Conservation (phyloP, 2,113 vertebrate species). For the Hippocampus mohnikei region DNA sequence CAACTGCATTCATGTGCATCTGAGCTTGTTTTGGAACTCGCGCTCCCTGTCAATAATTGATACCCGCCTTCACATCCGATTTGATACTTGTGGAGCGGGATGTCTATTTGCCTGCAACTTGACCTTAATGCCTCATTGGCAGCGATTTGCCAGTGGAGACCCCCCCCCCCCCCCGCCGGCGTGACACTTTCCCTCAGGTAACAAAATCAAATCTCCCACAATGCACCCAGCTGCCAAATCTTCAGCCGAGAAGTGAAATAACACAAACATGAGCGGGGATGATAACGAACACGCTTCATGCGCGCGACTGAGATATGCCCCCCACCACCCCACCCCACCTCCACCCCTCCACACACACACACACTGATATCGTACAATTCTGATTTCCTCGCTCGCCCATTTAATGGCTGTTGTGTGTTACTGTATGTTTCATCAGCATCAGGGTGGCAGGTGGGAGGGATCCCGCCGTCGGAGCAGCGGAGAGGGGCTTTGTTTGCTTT, state of each 20-base stretch:
- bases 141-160: conserved; percentile 53
- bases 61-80: conserved; percentile 27
- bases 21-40: conserved; percentile 1
- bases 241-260: conserved; percentile 36
- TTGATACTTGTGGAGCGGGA: conserved; percentile 37
- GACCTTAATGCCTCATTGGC: conserved; percentile 51
- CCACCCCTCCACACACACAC: conserved; percentile 19
- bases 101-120: conserved; percentile 42
- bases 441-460: conserved; percentile 68
- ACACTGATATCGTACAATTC: conserved; percentile 43
- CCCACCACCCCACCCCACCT: conserved; percentile 31
- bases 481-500: conserved; percentile 74
- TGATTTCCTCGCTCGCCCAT: conserved; percentile 51
- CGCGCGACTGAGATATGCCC: conserved; percentile 46
- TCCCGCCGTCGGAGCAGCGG: conserved; percentile 64
- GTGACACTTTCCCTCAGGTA: conserved; percentile 63
- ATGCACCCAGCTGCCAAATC: conserved; percentile 45
- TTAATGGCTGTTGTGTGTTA: conserved; percentile 67
- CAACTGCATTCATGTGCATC: conserved; percentile 12
- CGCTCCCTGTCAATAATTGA: conserved; percentile 55
- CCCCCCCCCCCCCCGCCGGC: no score
- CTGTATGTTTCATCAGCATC: conserved; percentile 74
- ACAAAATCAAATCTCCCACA: conserved; percentile 56
- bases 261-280: conserved; percentile 56
- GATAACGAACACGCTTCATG: conserved; percentile 62